A percentile compares a stretch with the other conserved stretches of the same genome.
Conservation (phyloP, 2,797 vertebrate genomes). For the Apogon hyalosoma region DNA sequence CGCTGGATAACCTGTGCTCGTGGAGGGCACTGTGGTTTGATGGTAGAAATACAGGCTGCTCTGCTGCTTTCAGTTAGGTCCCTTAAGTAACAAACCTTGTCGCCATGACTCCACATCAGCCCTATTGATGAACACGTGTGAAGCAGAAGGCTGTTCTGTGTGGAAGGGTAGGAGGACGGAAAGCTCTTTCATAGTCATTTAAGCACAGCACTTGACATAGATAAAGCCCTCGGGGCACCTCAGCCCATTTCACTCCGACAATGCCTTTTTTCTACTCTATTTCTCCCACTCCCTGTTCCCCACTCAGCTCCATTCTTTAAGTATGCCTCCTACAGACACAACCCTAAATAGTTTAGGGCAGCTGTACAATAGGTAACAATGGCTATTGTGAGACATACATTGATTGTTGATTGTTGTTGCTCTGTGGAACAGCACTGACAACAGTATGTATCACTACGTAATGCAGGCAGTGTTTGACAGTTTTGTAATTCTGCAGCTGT, state of each 20-base stretch:
- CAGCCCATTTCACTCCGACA: constrained; percentile 65
- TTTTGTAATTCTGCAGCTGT: constrained; percentile 11
- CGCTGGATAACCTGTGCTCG: constrained; percentile 42
- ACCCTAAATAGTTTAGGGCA: constrained; percentile 1
- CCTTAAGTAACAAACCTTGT: constrained; percentile 79
- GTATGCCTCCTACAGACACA: constrained; percentile 16
- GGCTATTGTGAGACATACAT: constrained; percentile 11
- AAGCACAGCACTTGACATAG: constrained; percentile 66
- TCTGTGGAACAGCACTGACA: neutral
- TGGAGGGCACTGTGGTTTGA: constrained; percentile 26
- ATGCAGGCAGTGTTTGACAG: constrained; percentile 4
- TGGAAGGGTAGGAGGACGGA: constrained; percentile 36
- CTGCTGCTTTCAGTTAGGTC: constrained; percentile 52
- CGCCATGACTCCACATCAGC: constrained; percentile 62
- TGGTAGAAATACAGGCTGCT: constrained; percentile 49
- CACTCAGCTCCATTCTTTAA: constrained; percentile 27
- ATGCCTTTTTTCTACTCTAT: constrained; percentile 53
- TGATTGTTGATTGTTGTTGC: constrained; percentile 1
- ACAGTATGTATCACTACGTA: neutral
- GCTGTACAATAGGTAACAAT: neutral
- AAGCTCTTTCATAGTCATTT: constrained; percentile 67
- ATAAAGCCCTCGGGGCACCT: constrained; percentile 61
- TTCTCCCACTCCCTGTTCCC: constrained; percentile 42
- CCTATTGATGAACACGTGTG: constrained; percentile 74
- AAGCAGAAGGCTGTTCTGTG: constrained; percentile 58